Percentiles rank a stretch among this genome's conserved stretches.
Conservation (phyloP, 2,888 invertebrate species). For the Panzeria rudis region DNA sequence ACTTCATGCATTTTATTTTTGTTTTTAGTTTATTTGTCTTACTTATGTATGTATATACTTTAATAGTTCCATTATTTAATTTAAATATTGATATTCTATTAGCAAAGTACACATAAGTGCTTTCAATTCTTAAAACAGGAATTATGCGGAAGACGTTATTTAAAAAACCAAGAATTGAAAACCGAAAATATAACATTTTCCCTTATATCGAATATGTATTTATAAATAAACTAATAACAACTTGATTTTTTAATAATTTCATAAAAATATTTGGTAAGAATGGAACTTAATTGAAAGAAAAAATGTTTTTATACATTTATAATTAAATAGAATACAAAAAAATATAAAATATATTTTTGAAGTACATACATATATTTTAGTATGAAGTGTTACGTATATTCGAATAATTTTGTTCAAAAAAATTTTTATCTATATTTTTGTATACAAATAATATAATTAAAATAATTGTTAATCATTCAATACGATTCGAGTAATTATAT, state of each 20-base stretch:
- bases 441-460: no score
- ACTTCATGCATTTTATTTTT: no score
- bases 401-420: no score
- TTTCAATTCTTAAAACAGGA: not conserved
- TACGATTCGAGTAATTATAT: no score
- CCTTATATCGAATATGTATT: not conserved
- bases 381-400: no score
- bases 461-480: no score
- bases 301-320: conserved; percentile 2
- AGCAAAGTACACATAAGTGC: not conserved
- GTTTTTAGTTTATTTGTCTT: not conserved
- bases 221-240: not conserved
- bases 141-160: not conserved
- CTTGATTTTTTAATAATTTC: not conserved
- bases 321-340: not conserved
- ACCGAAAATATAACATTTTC: not conserved
- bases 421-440: no score
- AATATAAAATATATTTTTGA: not conserved
- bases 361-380: no score
- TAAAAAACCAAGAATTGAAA: not conserved
- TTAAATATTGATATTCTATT: conserved; percentile 4
- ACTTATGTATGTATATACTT: not conserved
- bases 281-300: not conserved
- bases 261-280: not conserved
- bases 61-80: not conserved